Conservation (phyloP, 64 coral and sea anemone genomes). For the Acropora yongei region DNA sequence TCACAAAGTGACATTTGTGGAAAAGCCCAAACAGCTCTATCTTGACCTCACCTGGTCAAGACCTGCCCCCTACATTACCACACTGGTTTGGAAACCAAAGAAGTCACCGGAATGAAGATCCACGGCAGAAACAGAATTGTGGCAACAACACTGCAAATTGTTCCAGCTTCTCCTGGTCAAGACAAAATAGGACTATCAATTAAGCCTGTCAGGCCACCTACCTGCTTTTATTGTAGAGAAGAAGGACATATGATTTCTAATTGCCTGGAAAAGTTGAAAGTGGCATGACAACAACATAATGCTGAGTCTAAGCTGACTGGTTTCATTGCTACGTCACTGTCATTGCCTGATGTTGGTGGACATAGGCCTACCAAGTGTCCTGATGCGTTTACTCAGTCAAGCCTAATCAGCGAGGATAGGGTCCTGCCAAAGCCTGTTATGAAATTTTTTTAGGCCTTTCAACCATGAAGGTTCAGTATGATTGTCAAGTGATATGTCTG, state of each 20-base stretch:
- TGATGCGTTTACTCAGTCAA: neutral
- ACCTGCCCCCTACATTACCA: neutral
- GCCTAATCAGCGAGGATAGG: neutral
- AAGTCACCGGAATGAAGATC: neutral
- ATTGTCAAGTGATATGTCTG: constrained; percentile 54
- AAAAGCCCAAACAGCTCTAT: constrained; percentile 37
- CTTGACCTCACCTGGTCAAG: neutral
- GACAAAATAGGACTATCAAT: constrained; percentile 20
- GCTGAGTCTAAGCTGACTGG: constrained; percentile 48
- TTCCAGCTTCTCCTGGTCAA: constrained; percentile 20
- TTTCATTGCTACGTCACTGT: constrained; percentile 16
- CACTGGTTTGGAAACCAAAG: too few relatives aligned
- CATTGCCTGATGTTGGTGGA: neutral
- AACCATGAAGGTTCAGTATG: constrained; percentile 59
- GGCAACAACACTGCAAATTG: too few relatives aligned
- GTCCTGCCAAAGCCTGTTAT: constrained; percentile 38
- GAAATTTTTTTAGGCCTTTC: constrained; percentile 61
- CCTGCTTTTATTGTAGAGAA: constrained; percentile 62
- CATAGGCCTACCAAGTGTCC: neutral
- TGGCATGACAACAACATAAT: constrained; percentile 26
- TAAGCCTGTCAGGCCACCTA: constrained; percentile 51
- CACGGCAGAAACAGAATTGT: neutral
- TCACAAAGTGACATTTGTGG: constrained; percentile 45
- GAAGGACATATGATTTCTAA: constrained; percentile 66
- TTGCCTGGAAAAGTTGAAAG: constrained; percentile 65